These are phyloP conservation scores for Drosophila falleni DNA, from an alignment of 2,888 invertebrate species.

Conservation along the genomic window DNA sequence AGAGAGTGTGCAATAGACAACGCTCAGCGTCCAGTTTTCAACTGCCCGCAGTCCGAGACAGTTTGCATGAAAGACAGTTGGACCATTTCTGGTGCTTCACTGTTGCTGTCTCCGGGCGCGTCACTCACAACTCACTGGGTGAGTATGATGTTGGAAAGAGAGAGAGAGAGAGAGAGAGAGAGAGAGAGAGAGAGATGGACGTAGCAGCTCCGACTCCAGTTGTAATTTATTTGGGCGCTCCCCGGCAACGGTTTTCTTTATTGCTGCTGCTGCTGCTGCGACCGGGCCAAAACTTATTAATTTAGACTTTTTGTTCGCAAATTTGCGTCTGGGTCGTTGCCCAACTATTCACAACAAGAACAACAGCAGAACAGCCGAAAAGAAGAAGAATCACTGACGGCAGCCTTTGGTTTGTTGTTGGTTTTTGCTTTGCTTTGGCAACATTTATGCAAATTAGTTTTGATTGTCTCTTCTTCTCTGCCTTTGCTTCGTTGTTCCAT, in stretches of 20 bases:
- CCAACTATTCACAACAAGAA: conserved; percentile 63
- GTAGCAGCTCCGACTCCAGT: conserved; percentile 38
- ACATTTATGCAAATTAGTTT: conserved; percentile 82
- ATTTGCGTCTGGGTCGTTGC: conserved; percentile 80
- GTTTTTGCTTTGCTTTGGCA: conserved; percentile 65
- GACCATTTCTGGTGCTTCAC: conserved; percentile 26
- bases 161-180: too few relatives aligned
- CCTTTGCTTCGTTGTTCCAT: not conserved
- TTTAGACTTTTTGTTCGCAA: conserved; percentile 81
- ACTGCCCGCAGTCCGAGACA: conserved; percentile 56
- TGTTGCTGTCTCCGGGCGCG: conserved; percentile 29
- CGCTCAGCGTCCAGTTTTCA: conserved; percentile 23
- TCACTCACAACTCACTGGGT: conserved; percentile 48
- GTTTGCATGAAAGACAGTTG: conserved; percentile 49
- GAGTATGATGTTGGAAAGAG: conserved; percentile 26
- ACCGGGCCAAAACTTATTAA: conserved; percentile 75
- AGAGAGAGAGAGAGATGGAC: conserved; percentile 3
- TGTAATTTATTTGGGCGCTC: conserved; percentile 68
- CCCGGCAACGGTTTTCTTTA: conserved; percentile 68
- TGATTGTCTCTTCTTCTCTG: conserved; percentile 66
- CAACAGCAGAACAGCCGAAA: conserved; percentile 26
- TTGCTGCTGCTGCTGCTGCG: conserved; percentile 46
- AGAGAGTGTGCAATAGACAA: not conserved
- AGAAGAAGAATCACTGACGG: conserved; percentile 33
- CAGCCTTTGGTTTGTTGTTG: conserved; percentile 48